phyloP scores from a whole-genome alignment of 1,140 invertebrate species.

The Brachionus rotundiformis region DNA sequence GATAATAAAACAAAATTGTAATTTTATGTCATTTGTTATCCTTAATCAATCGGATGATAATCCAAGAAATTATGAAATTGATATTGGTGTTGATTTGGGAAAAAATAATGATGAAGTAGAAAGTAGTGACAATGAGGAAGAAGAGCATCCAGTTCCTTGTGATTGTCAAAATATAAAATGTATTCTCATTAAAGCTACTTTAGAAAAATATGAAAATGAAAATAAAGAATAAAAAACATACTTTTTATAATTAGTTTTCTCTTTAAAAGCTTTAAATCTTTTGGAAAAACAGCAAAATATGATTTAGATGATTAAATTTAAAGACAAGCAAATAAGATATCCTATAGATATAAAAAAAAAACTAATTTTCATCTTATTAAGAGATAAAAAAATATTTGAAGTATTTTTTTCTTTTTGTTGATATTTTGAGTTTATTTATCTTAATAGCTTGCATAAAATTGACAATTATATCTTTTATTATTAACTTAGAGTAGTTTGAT shows the following conservation, averaged over 20 bases:
- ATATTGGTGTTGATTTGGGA: slow-evolving; percentile 16
- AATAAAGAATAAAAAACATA: neutral
- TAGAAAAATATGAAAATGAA: slow-evolving; percentile 52
- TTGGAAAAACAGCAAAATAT: no score
- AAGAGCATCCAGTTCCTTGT: slow-evolving; percentile 48
- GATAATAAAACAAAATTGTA: neutral
- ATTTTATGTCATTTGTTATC: slow-evolving; percentile 30
- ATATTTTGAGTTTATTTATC: no score
- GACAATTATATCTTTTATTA: no score
- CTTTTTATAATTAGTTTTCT: neutral
- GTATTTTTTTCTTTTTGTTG: no score
- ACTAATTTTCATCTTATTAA: no score
- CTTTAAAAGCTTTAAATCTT: no score
- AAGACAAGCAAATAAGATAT: no score
- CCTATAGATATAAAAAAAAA: no score
- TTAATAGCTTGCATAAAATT: no score
- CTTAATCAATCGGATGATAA: slow-evolving; percentile 43
- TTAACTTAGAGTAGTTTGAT: no score
- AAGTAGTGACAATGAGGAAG: neutral
- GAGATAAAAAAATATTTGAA: no score
- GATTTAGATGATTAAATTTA: no score
- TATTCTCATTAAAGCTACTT: slow-evolving; percentile 41
- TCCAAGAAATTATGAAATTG: slow-evolving; percentile 42
- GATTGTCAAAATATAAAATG: slow-evolving; percentile 34
- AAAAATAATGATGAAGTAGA: neutral